Evolutionary conservation across 2,888 invertebrate species (phyloP).

Genomic region (Xestoiulus laeticollis): DNA sequence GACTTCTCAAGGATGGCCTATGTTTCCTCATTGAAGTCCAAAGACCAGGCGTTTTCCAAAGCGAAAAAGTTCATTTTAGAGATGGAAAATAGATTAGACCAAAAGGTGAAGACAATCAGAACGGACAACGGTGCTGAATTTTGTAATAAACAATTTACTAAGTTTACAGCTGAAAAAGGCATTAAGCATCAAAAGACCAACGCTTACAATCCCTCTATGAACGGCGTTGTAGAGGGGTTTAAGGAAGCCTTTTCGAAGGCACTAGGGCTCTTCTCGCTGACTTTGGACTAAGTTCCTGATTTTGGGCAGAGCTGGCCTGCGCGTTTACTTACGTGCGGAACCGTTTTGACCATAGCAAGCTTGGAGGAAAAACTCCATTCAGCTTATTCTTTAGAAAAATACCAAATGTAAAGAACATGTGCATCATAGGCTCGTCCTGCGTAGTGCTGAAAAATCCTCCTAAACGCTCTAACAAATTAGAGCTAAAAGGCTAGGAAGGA

Average conservation of each 20-base stretch:
- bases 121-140: neutral
- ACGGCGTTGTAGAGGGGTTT: neutral
- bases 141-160: neutral
- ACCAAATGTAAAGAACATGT: neutral
- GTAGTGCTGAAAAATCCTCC: too few relatives aligned
- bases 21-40: neutral
- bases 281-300: neutral
- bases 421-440: neutral
- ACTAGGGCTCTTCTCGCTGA: neutral
- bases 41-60: neutral
- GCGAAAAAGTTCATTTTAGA: neutral
- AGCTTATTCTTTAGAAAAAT: neutral
- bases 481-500: too few relatives aligned
- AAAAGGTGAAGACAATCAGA: neutral
- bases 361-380: neutral
- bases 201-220: neutral
- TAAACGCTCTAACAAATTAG: too few relatives aligned
- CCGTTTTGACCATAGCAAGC: neutral
- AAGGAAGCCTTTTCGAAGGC: neutral
- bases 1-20: neutral
- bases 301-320: neutral
- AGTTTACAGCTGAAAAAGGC: neutral
- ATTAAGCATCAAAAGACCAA: neutral
- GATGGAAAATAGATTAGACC: neutral
- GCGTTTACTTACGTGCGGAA: neutral